These are phyloP conservation scores for Scelioninae gen. 1 DNA, from an alignment of 2,888 invertebrate genomes.

Conservation along the genomic window DNA sequence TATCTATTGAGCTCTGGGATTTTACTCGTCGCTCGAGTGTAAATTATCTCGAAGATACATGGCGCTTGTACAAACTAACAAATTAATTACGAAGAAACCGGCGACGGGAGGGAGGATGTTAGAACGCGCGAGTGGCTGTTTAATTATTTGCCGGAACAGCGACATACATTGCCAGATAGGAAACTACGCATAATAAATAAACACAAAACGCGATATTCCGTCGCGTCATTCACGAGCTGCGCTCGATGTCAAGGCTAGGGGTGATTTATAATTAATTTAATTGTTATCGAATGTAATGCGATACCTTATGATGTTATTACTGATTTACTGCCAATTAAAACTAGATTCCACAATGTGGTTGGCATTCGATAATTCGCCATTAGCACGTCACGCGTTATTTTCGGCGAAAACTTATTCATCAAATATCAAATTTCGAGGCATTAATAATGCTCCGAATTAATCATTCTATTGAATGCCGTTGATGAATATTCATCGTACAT, in stretches of 20 bases:
- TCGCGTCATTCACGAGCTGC: conserved; percentile 34
- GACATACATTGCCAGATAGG: conserved; percentile 51
- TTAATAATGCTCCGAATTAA: conserved; percentile 50
- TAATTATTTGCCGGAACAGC: conserved; percentile 62
- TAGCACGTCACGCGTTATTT: conserved; percentile 49
- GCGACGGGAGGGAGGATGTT: conserved; percentile 10
- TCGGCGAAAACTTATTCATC: conserved; percentile 49
- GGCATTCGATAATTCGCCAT: conserved; percentile 57
- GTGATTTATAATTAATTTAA: conserved; percentile 61
- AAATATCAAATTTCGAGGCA: conserved; percentile 51
- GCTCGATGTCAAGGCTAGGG: conserved; percentile 47
- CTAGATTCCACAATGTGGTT: conserved; percentile 34
- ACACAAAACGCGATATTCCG: conserved; percentile 36
- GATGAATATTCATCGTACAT: conserved; percentile 59
- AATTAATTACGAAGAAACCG: conserved; percentile 66
- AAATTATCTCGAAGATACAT: conserved; percentile 65
- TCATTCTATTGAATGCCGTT: conserved; percentile 35
- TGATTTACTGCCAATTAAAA: conserved; percentile 63
- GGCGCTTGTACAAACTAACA: conserved; percentile 62
- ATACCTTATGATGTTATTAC: conserved; percentile 47
- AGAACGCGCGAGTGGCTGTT: conserved; percentile 53
- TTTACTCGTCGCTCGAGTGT: conserved; percentile 62
- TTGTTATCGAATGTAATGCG: conserved; percentile 55
- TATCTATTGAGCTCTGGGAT: conserved; percentile 66
- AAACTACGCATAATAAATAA: conserved; percentile 56